These are phyloP conservation scores for Chelonia mydas DNA, from an alignment of 2,797 vertebrate species.

Conservation along the genomic window DNA sequence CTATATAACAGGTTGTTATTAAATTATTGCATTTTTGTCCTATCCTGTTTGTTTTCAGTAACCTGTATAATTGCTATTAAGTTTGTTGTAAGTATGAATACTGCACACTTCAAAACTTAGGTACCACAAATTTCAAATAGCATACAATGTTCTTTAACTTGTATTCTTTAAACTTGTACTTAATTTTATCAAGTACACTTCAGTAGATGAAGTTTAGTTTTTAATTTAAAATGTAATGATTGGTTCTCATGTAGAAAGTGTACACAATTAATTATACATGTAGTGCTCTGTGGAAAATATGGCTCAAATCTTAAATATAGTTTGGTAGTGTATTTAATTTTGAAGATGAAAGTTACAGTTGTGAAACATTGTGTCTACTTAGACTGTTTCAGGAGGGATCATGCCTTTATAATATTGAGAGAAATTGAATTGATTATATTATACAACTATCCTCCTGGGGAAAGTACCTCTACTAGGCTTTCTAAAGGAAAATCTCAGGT, in stretches of 20 bases:
- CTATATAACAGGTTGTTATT: not conserved
- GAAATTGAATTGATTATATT: constrained; percentile 50
- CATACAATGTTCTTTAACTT: constrained; percentile 1
- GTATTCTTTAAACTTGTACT: not conserved
- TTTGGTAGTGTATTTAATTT: not conserved
- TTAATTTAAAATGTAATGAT: not conserved
- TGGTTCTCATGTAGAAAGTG: not conserved
- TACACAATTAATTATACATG: not conserved
- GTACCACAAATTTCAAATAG: not conserved
- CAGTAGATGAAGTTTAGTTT: not conserved
- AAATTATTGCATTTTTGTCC: constrained; percentile 31
- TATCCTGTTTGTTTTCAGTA: constrained; percentile 16
- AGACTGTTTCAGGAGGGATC: not conserved
- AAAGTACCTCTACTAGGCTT: constrained; percentile 36
- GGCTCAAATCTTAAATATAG: not conserved
- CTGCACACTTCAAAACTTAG: not conserved
- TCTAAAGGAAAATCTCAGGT: constrained; percentile 69
- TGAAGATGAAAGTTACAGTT: constrained; percentile 8
- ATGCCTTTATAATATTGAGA: constrained; percentile 19
- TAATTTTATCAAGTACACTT: not conserved
- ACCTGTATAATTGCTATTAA: not conserved
- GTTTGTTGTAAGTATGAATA: not conserved
- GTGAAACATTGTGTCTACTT: constrained; percentile 13
- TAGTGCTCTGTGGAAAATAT: not conserved
- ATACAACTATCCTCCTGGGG: constrained; percentile 23